Conservation (phyloP, 2,888 invertebrate genomes). For the Thereva unica region DNA sequence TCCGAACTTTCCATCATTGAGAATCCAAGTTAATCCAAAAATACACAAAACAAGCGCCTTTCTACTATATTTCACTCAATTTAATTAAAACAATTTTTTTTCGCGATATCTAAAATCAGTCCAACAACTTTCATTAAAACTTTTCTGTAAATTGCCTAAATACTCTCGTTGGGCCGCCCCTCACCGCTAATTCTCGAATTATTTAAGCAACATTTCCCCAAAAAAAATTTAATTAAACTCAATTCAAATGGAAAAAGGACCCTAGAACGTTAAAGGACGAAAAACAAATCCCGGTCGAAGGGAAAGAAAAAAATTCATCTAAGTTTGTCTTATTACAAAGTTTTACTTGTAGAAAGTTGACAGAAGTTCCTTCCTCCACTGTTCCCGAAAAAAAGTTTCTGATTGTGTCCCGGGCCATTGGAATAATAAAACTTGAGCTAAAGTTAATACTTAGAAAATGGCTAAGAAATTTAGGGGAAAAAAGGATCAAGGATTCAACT, state of each 20-base stretch:
- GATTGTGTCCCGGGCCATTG: slow-evolving; percentile 4
- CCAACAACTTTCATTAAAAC: slow-evolving; percentile 15
- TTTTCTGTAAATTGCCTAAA: slow-evolving; percentile 10
- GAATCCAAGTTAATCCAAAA: too few relatives aligned
- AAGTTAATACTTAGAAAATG: neutral
- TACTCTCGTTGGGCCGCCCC: neutral
- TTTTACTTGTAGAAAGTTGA: slow-evolving; percentile 22
- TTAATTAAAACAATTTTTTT: neutral
- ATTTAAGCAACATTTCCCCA: too few relatives aligned
- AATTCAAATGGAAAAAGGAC: slow-evolving; percentile 8
- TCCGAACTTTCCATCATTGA: too few relatives aligned
- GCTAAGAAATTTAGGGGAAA: neutral
- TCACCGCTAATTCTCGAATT: too few relatives aligned
- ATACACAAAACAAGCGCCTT: too few relatives aligned
- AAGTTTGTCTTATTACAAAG: slow-evolving; percentile 26
- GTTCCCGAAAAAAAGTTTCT: slow-evolving; percentile 12
- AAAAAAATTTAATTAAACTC: slow-evolving; percentile 29
- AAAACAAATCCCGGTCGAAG: neutral
- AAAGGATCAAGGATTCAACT: neutral
- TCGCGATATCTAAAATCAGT: neutral
- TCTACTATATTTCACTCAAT: neutral
- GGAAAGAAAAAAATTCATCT: slow-evolving; percentile 9
- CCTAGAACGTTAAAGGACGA: slow-evolving; percentile 4
- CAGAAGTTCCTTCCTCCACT: slow-evolving; percentile 8
- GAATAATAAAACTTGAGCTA: slow-evolving; percentile 23